Conservation (phyloP, 2,113 vertebrate species). For the Bagarius yarrelli region DNA sequence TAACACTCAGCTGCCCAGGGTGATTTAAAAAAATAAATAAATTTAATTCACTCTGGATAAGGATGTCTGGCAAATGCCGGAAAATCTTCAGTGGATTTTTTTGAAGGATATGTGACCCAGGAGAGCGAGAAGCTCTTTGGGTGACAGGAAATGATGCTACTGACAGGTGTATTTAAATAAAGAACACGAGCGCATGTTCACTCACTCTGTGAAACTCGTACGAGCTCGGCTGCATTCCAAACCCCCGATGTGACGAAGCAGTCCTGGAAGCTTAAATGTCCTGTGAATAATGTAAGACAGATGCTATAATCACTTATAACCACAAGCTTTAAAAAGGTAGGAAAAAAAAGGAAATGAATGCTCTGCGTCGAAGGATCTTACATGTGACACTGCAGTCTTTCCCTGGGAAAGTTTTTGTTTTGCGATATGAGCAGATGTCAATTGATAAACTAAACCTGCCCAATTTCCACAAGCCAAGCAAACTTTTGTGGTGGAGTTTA, state of each 20-base stretch:
- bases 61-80: too few relatives aligned
- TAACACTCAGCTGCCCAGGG: too few relatives aligned
- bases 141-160: not conserved
- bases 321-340: not conserved
- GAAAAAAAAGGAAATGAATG: not conserved
- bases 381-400: not conserved
- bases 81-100: too few relatives aligned
- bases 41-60: too few relatives aligned
- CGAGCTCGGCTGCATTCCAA: constrained; percentile 92
- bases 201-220: constrained; percentile 93
- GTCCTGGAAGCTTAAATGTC: constrained; percentile 95
- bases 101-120: not conserved
- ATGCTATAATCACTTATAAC: constrained; percentile 9
- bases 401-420: not conserved
- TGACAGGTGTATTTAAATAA: not conserved
- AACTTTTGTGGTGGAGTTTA: not conserved
- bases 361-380: not conserved
- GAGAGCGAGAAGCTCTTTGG: not conserved
- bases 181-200: constrained; percentile 51
- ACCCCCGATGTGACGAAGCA: constrained; percentile 96
- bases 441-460: not conserved
- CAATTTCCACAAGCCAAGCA: not conserved
- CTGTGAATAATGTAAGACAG: constrained; percentile 59
- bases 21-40: too few relatives aligned
- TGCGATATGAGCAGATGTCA: not conserved